Percentiles rank a stretch among this genome's conserved stretches.
These are phyloP conservation scores for Gobius niger DNA, from an alignment of 2,113 vertebrate species.

Conservation along the genomic window DNA sequence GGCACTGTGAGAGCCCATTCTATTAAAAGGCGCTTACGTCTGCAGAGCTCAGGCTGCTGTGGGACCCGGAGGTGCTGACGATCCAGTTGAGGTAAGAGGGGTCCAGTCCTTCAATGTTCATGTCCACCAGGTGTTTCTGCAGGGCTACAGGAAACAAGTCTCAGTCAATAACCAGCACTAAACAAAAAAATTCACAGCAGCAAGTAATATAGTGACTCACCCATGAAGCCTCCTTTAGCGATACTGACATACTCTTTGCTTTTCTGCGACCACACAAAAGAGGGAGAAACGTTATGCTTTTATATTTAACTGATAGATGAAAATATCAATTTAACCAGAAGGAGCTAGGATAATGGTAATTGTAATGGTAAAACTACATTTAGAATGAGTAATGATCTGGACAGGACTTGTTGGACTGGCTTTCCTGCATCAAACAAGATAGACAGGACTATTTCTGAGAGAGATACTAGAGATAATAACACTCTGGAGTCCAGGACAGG, in stretches of 20 bases:
- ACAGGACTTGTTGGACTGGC: too few species aligned
- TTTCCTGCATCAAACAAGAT: too few species aligned
- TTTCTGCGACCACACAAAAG: conserved; percentile 86
- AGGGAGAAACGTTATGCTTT: too few species aligned
- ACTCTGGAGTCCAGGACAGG: too few species aligned
- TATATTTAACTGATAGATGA: too few species aligned
- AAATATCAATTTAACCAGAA: neutral
- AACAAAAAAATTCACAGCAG: neutral
- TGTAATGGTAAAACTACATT: too few species aligned
- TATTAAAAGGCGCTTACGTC: conserved; percentile 81
- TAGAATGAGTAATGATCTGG: too few species aligned
- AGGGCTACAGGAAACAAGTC: conserved; percentile 78
- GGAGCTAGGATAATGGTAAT: too few species aligned
- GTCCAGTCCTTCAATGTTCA: conserved; percentile 95
- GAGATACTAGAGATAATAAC: too few species aligned
- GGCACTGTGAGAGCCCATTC: too few species aligned
- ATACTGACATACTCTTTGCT: conserved; percentile 98
- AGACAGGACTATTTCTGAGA: too few species aligned
- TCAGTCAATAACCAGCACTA: neutral
- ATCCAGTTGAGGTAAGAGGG: conserved; percentile 97
- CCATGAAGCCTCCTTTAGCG: conserved; percentile 98
- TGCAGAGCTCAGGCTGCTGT: conserved; percentile 84
- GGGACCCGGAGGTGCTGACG: conserved; percentile 93
- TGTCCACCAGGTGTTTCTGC: conserved; percentile 96
- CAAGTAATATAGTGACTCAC: conserved; percentile 74